A percentile compares a stretch with the other conserved stretches of the same genome.
phyloP scores from a whole-genome alignment of 1,140 invertebrate genomes.

The Heterodera carotae region DNA sequence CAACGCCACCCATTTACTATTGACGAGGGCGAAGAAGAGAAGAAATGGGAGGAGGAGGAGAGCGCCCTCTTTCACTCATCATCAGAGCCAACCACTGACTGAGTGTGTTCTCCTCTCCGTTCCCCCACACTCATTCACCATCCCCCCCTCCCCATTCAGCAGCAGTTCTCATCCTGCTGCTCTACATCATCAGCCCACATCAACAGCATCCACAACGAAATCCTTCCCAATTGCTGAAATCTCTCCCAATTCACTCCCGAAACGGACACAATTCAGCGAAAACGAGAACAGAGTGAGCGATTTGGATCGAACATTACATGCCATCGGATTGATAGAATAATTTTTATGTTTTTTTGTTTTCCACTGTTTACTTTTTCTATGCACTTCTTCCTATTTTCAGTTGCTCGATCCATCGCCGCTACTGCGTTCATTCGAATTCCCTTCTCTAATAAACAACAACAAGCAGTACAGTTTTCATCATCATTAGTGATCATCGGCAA shows the following conservation, averaged over 20 bases:
- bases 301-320: not conserved
- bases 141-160: not conserved
- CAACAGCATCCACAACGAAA: not conserved
- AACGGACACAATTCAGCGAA: constrained; percentile 2
- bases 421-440: not conserved
- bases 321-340: too few species aligned
- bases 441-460: not conserved
- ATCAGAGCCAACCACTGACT: not conserved
- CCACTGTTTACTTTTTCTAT: too few species aligned
- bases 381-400: not conserved
- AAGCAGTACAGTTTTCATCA: not conserved
- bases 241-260: not conserved
- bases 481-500: not conserved
- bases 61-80: constrained; percentile 1
- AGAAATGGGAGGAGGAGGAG: not conserved
- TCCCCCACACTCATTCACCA: not conserved
- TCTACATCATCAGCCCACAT: not conserved
- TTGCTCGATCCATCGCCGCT: not conserved
- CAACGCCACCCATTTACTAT: constrained; percentile 3
- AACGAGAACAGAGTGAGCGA: not conserved
- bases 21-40: not conserved
- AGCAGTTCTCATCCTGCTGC: not conserved
- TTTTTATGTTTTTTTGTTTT: not conserved
- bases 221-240: not conserved
- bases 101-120: not conserved